phyloP scores from a whole-genome alignment of 1,140 invertebrate species.

The Drosophila tropicalis region DNA sequence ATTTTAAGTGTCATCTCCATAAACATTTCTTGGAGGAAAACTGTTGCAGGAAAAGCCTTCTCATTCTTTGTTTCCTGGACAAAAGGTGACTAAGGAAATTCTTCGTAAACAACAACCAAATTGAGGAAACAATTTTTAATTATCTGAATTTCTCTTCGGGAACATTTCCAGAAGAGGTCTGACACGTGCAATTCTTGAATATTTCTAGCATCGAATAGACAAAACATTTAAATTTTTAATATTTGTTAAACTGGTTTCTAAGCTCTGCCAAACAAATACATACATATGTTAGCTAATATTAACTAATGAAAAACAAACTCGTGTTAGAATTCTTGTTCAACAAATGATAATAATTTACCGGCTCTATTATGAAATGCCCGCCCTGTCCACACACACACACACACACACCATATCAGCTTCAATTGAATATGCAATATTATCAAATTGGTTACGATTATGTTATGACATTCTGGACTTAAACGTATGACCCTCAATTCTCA shows the following conservation, averaged over 20 bases:
- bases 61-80: constrained; percentile 3
- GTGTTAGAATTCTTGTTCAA: constrained; percentile 48
- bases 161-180: background rate
- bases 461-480: constrained; percentile 29
- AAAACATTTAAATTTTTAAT: background rate
- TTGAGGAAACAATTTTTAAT: constrained; percentile 55
- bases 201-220: background rate
- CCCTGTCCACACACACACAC: background rate
- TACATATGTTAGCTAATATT: background rate
- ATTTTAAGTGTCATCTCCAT: constrained; percentile 1
- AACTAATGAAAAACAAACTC: constrained; percentile 11
- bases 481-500: constrained; percentile 29
- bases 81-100: background rate
- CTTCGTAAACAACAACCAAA: background rate
- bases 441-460: constrained; percentile 31
- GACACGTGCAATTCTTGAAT: constrained; percentile 3
- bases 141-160: background rate
- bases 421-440: constrained; percentile 3
- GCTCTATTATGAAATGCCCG: constrained; percentile 28
- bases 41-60: background rate
- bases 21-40: background rate
- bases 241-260: background rate
- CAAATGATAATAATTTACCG: constrained; percentile 31
- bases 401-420: background rate
- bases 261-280: background rate